Conservation (phyloP, 2,113 vertebrate genomes). For the Thinocorus orbignyianus region DNA sequence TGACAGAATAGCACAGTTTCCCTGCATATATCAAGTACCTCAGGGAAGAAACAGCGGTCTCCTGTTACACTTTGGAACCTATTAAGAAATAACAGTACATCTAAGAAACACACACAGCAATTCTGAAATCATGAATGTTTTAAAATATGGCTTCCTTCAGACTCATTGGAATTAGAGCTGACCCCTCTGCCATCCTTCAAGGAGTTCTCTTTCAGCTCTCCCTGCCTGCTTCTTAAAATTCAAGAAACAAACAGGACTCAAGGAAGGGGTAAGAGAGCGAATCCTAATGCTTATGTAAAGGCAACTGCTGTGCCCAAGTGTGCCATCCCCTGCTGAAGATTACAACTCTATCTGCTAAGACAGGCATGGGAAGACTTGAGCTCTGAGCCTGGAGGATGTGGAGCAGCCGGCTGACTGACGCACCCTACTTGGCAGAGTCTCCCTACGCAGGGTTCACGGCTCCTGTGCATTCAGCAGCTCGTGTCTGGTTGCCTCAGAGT, state of each 20-base stretch:
- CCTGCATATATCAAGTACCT: neutral
- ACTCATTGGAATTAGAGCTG: neutral
- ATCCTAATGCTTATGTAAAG: neutral
- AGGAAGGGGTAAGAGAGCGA: neutral
- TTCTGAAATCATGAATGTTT: slow-evolving; percentile 35
- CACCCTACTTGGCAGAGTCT: neutral
- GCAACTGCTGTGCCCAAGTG: neutral
- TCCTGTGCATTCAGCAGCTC: neutral
- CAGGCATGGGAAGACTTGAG: neutral
- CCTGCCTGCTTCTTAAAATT: neutral
- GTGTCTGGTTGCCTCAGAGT: neutral
- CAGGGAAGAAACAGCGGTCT: neutral
- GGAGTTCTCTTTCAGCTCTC: neutral
- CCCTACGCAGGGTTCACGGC: fast-evolving
- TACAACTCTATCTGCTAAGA: neutral
- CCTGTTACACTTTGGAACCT: neutral
- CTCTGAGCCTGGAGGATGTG: neutral
- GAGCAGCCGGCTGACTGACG: neutral
- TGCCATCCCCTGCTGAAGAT: neutral
- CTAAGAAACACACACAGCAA: neutral
- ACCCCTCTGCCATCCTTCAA: neutral
- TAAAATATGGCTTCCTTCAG: neutral
- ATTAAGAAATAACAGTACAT: slow-evolving; percentile 6
- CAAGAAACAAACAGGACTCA: neutral
- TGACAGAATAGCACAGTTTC: neutral